Evolutionary conservation across 2,888 invertebrate species (phyloP), one percentile per base, ranked within the genome.

Genomic region (Leptinotarsa rubiginosa): DNA sequence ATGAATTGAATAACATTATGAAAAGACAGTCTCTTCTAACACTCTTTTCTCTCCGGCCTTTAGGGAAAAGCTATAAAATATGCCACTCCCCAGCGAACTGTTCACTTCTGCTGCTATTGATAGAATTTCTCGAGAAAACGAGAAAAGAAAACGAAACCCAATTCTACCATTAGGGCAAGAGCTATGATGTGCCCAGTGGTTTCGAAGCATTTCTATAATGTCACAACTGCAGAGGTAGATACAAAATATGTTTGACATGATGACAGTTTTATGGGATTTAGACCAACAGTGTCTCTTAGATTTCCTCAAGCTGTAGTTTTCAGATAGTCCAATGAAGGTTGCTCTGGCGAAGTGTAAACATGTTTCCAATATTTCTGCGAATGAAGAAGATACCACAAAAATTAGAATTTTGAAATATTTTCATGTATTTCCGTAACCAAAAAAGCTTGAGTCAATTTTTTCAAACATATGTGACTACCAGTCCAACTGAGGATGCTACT

Each of bases 151-250:
- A 77, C 67, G 47, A 81, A 84, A 74, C 79, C 84, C 5, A 86
- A 82, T 62, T 80, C 83, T 18, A 81, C 79, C 16, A 79, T 91
- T 50, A 86, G 89, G 18, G 91, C 92, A 0, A 86, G 93, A 31
- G 94, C 94, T 0, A 91, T 93, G 70, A 86, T 94, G 5, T 92
- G 92, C 80, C 92, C 93, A 0, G 86, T 91, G 7, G 88, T 89
- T 18, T 89, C 89, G 15, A 89, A 89, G 78, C 90, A 90, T 74
- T 88, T 88, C 72, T 85, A 86, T 75, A 86, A 86, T 72, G 83
- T 85, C 5, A 80, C 87, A 62, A 87, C 87, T 7, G 82, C 83
- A 12, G 87, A 88, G 74, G 87, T 87, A 20, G 86, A 87, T 76
- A 86, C 87, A 5, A 85, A 84, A 0, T 85, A 86, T 69, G 86